Conservation (phyloP, 2,888 invertebrate species). For the Axea sp. region DNA sequence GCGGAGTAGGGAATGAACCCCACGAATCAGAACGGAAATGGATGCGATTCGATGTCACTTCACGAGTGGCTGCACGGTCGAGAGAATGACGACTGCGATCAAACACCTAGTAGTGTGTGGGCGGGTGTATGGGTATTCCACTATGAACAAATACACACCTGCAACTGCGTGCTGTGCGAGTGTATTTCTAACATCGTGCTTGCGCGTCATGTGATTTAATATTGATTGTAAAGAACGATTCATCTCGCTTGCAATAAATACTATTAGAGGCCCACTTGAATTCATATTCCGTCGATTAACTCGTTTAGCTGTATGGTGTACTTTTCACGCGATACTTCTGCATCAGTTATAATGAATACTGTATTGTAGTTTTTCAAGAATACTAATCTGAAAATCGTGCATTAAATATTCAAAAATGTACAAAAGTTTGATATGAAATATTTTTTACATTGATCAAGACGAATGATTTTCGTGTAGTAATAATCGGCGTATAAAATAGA, state of each 20-base stretch:
- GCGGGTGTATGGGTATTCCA: background rate
- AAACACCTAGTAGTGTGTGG: conserved; percentile 18
- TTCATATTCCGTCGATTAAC: conserved; percentile 21
- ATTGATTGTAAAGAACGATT: conserved; percentile 40
- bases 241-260: conserved; percentile 41
- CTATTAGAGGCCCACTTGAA: conserved; percentile 18
- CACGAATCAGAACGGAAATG: conserved; percentile 73
- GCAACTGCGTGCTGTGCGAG: conserved; percentile 34
- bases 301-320: no score
- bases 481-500: no score
- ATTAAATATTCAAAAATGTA: no score
- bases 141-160: background rate
- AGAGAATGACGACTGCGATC: conserved; percentile 45
- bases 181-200: conserved; percentile 34
- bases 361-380: no score
- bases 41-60: conserved; percentile 74
- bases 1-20: conserved; percentile 69
- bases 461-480: no score
- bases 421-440: no score
- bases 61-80: conserved; percentile 67
- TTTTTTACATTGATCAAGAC: no score
- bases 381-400: no score
- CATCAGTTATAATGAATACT: no score
- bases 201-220: conserved; percentile 33
- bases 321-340: no score